Percentiles rank a stretch among this genome's conserved stretches.
phyloP scores from a whole-genome alignment of 2,797 vertebrate species.

The Avahi laniger region DNA sequence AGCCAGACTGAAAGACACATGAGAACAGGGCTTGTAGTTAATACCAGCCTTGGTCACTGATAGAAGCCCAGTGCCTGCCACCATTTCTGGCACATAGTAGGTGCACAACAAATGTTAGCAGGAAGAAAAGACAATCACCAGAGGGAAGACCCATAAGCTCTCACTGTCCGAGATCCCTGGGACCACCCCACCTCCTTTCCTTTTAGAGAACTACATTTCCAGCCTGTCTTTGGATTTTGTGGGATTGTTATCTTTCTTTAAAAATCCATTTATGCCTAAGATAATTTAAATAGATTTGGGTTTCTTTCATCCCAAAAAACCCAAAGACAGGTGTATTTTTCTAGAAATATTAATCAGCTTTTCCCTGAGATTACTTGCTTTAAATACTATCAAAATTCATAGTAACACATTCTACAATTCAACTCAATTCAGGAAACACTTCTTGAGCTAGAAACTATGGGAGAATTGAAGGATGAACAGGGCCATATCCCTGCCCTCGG shows the following conservation, averaged over 20 bases:
- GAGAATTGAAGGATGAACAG: background rate
- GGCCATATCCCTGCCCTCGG: background rate
- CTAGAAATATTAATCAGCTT: background rate
- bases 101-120: background rate
- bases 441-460: background rate
- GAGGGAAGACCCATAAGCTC: background rate
- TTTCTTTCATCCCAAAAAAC: background rate
- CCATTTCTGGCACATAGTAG: background rate
- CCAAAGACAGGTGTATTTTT: background rate
- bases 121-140: background rate
- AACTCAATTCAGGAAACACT: background rate
- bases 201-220: background rate
- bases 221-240: background rate
- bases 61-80: background rate
- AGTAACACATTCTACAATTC: background rate
- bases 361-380: background rate
- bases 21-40: background rate
- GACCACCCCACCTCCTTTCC: background rate
- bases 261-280: background rate
- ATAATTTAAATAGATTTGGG: background rate
- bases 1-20: background rate
- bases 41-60: background rate
- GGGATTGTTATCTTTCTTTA: background rate
- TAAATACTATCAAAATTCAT: background rate
- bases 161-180: background rate